Base-by-base conservation (phyloP, 1,140 invertebrate species). In the Antheraea mylitta region DNA sequence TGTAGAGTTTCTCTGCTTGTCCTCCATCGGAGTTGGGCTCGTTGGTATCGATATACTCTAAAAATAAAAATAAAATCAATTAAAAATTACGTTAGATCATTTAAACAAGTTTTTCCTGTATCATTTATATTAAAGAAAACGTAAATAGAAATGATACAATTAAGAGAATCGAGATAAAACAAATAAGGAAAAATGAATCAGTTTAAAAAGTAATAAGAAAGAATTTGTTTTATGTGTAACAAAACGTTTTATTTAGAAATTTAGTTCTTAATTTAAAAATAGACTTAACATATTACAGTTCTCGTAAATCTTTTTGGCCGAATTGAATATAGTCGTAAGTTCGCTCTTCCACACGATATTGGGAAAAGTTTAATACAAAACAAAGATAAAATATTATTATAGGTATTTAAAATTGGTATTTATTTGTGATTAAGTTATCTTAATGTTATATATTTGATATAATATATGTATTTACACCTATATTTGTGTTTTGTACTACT, bases 21-120 rank as follows among this genome's bases (percentile, higher is more conserved):
- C 72, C 94, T 92, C 85, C 95, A 95, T 60, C 92, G 92, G 48
- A 93, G 91, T 77, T 96, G 95, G 75, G 95, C 95, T 66, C 94
- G 92, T 82, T 94, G 94, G 79, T 95, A 93, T 75, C 89, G 86
- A 72, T 93, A 93, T 42, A 93, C 80, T 77, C 92, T 93, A 63
- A 76, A 61, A 10, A 13, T 16, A 53, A n/a, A 53, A 53, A 53
- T 1, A n/a, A 16, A 16, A 11, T 10, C 8, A 53, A 53, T 53
- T 16, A 53, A 53, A 1, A n/a, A 16, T 16, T 11, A 6, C 16
- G 11, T 16, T 2, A 53, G 2, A 53, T 16, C 5, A 16, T 53
- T 53, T 53, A 53, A 6, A n/a, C 10, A n/a, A 53, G 45, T 53
- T 53, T 53, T n/a, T 53, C 11, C 45, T 53, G 22, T 30, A 13